Percentiles rank a stretch among this genome's conserved stretches.
Evolutionary conservation across 35 echinoderm and acorn worm genomes (phyloP).

Genomic region (Heliocidaris tuberculata): DNA sequence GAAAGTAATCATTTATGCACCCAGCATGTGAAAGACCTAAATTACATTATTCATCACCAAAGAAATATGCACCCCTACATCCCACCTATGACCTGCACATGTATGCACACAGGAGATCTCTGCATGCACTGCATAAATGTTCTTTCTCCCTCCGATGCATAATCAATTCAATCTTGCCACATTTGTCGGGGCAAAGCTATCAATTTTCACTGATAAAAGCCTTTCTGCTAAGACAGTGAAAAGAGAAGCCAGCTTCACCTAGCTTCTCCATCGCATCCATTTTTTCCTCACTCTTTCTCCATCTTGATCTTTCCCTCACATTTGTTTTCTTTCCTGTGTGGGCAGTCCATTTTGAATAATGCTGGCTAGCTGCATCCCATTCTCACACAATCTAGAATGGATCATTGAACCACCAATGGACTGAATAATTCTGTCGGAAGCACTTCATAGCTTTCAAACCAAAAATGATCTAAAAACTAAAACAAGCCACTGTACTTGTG

Average conservation of each 20-base stretch:
- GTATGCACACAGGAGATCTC: not conserved
- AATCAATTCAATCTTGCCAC: slow-evolving; percentile 54
- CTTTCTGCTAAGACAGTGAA: slow-evolving; percentile 9
- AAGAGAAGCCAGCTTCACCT: slow-evolving; percentile 11
- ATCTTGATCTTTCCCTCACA: not conserved
- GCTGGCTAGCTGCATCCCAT: not conserved
- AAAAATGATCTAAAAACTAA: not conserved
- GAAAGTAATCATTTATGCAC: not conserved
- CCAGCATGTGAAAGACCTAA: not conserved
- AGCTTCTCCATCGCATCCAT: not conserved
- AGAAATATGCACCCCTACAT: not conserved
- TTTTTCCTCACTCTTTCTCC: not conserved
- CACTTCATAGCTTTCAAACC: not conserved
- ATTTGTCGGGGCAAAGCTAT: slow-evolving; percentile 47
- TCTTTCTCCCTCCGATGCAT: slow-evolving; percentile 10
- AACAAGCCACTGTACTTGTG: not conserved
- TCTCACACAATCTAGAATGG: slow-evolving; percentile 4
- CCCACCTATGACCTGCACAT: slow-evolving; percentile 35
- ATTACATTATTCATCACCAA: not conserved
- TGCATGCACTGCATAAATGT: slow-evolving; percentile 34
- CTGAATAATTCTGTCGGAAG: slow-evolving; percentile 3
- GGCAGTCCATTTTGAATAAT: not conserved
- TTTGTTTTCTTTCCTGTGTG: not conserved
- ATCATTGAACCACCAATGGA: not conserved
- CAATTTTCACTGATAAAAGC: slow-evolving; percentile 52